A percentile compares a stretch with the other conserved stretches of the same genome.
Evolutionary conservation across 2,888 invertebrate genomes (phyloP).

Genomic region (Fissipunctia ypsillon): DNA sequence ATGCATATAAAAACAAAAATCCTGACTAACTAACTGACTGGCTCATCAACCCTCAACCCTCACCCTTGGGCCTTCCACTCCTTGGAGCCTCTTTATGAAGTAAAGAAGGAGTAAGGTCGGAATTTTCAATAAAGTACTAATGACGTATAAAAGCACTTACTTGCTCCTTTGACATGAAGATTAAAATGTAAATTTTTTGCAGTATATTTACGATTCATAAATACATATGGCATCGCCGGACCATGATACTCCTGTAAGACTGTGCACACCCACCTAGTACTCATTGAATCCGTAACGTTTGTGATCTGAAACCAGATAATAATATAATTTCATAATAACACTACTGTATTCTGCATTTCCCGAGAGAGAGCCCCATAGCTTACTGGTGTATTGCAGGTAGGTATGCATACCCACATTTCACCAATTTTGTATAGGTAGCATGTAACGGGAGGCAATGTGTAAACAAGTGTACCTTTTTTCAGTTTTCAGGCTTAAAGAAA

Average conservation of each 20-base stretch:
- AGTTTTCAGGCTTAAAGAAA: background rate
- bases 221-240: rapidly evolving
- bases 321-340: background rate
- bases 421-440: background rate
- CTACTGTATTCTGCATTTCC: background rate
- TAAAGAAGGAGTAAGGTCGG: background rate
- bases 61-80: background rate
- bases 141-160: conserved; percentile 21
- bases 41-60: background rate
- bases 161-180: conserved; percentile 15
- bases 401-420: background rate
- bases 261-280: conserved; percentile 2
- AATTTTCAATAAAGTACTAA: background rate
- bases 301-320: conserved; percentile 14
- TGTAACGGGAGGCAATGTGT: background rate
- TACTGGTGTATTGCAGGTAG: background rate
- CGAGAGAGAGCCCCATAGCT: background rate
- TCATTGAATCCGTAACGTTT: conserved; percentile 18
- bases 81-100: background rate
- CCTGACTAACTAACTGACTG: background rate
- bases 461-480: background rate
- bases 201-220: rapidly evolving
- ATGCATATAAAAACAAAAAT: background rate
- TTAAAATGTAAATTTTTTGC: background rate
- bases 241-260: background rate